These are phyloP conservation scores for Tragopan temminckii DNA, from an alignment of 2,797 vertebrate species.

Conservation along the genomic window DNA sequence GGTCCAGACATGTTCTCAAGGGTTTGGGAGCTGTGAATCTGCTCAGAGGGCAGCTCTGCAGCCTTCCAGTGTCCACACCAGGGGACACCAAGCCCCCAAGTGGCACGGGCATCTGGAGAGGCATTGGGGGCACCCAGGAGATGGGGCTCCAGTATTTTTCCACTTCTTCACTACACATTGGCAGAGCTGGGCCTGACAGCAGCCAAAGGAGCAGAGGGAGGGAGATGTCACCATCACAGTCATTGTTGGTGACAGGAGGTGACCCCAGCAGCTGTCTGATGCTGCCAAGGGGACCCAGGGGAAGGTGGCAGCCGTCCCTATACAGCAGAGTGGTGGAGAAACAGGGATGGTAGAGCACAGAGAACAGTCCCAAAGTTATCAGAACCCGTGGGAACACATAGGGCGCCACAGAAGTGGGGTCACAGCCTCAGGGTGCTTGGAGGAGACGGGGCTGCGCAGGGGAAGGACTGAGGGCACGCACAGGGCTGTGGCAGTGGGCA, in stretches of 20 bases:
- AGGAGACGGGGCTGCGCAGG: rapidly evolving
- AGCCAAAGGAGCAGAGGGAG: background rate
- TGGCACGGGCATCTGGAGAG: background rate
- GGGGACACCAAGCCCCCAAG: background rate
- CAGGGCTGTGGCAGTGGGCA: background rate
- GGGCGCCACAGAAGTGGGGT: rapidly evolving
- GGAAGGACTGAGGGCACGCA: rapidly evolving
- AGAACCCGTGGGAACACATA: background rate
- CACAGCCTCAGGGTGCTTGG: background rate
- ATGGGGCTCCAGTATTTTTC: background rate
- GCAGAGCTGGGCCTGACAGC: slow-evolving; percentile 13
- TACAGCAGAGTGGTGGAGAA: rapidly evolving
- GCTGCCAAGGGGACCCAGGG: background rate
- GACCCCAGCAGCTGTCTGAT: background rate
- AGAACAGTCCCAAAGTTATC: background rate
- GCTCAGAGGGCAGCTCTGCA: background rate
- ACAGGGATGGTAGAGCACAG: rapidly evolving
- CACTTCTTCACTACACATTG: background rate
- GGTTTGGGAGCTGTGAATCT: background rate
- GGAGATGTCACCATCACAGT: background rate
- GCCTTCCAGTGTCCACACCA: background rate
- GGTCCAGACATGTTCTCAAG: background rate
- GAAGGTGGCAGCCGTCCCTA: background rate
- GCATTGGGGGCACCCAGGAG: background rate
- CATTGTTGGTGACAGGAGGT: background rate